Conservation (phyloP, 1,140 invertebrate species). For the Daktulosphaira vitifoliae region DNA sequence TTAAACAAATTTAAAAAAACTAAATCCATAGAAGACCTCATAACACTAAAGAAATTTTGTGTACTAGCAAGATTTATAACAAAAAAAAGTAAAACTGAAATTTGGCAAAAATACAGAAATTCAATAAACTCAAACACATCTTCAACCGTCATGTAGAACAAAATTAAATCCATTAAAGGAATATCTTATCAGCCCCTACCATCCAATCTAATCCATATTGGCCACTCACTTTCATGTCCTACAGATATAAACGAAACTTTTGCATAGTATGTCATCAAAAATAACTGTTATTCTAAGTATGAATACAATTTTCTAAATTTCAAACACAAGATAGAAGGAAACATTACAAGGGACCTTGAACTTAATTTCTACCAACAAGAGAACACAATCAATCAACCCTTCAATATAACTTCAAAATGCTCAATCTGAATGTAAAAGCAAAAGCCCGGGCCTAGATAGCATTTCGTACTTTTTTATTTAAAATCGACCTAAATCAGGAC, state of each 20-base stretch:
- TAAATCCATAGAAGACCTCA: not conserved
- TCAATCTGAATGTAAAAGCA: too few relatives aligned
- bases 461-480: not conserved
- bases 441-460: not conserved
- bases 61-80: not conserved
- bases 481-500: not conserved
- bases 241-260: not conserved
- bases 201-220: too few relatives aligned
- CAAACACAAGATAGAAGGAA: not conserved
- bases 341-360: not conserved
- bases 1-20: not conserved
- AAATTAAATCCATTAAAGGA: not conserved
- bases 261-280: not conserved
- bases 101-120: not conserved
- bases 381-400: not conserved
- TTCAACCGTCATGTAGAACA: not conserved
- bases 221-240: not conserved
- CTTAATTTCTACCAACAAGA: not conserved
- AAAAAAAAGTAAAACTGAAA: not conserved
- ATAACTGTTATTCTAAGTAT: not conserved
- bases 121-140: not conserved
- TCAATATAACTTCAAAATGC: not conserved
- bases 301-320: not conserved
- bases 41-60: not conserved
- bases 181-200: too few relatives aligned